These are phyloP conservation scores for Cirrhinus mrigala DNA, from an alignment of 2,797 vertebrate genomes.

Conservation along the genomic window DNA sequence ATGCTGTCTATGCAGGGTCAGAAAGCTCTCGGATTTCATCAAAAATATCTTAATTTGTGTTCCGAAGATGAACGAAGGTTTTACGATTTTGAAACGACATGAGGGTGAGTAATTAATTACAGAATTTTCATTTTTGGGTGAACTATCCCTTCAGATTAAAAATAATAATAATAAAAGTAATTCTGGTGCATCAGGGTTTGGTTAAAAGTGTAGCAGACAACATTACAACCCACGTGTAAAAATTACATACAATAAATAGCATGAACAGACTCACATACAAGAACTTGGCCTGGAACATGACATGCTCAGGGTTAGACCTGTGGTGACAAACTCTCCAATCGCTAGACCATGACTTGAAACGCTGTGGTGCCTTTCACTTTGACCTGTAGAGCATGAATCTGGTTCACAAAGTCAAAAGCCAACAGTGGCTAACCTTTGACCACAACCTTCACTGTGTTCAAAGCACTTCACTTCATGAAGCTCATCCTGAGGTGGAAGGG, in stretches of 20 bases:
- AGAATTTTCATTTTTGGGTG: no score
- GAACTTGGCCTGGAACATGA: conserved; percentile 41
- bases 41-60: no score
- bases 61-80: no score
- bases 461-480: conserved; percentile 10
- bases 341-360: conserved; percentile 50
- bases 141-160: no score
- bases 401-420: conserved; percentile 49
- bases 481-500: conserved; percentile 9
- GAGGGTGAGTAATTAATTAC: no score
- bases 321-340: conserved; percentile 46
- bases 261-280: neutral
- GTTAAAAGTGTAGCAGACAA: neutral
- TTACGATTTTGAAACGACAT: no score
- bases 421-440: conserved; percentile 50
- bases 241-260: neutral
- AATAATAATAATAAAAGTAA: no score
- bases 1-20: no score
- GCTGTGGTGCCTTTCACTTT: conserved; percentile 60
- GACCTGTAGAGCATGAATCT: conserved; percentile 61
- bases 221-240: neutral
- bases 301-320: conserved; percentile 47
- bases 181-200: neutral
- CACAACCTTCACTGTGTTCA: conserved; percentile 46
- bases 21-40: no score